Evolutionary conservation across 2,113 vertebrate genomes (phyloP).

Genomic region (Poeciliopsis retropinna): DNA sequence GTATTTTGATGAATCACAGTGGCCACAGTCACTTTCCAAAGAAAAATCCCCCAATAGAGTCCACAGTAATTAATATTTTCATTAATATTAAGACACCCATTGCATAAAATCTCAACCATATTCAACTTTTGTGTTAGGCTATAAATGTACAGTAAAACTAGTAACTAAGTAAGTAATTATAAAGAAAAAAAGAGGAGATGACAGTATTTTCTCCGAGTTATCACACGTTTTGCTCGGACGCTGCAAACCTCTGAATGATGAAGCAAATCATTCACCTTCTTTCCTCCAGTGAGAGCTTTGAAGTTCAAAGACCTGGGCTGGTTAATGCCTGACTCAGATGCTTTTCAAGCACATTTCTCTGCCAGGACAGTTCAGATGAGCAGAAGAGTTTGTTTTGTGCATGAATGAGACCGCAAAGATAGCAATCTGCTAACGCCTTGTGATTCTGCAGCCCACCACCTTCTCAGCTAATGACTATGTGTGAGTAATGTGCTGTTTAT

Average conservation of each 20-base stretch:
- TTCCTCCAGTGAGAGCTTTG: slow-evolving; percentile 5
- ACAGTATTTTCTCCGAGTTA: background rate
- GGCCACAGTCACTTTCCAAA: no score
- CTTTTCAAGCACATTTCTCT: slow-evolving; percentile 17
- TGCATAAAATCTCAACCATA: no score
- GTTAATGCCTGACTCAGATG: slow-evolving; percentile 45
- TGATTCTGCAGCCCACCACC: slow-evolving; percentile 40
- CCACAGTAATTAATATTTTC: no score
- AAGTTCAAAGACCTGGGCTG: slow-evolving; percentile 20
- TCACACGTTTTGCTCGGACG: background rate
- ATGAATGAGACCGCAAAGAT: slow-evolving; percentile 6
- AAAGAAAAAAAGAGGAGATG: background rate
- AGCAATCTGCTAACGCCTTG: slow-evolving; percentile 15
- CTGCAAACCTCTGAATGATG: slow-evolving; percentile 2
- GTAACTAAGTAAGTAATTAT: background rate
- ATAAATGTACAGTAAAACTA: background rate
- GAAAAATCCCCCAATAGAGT: no score
- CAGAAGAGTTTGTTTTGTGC: slow-evolving; percentile 8
- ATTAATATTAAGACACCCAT: no score
- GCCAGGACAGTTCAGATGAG: slow-evolving; percentile 26
- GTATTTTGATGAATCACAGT: no score
- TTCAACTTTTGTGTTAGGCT: background rate
- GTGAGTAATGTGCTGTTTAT: background rate
- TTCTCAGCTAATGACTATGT: slow-evolving; percentile 19
- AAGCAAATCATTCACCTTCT: slow-evolving; percentile 5